Percentiles rank a stretch among this genome's conserved stretches.
These are phyloP conservation scores for Grantiella picta DNA, from an alignment of 2,113 vertebrate species.

Conservation along the genomic window DNA sequence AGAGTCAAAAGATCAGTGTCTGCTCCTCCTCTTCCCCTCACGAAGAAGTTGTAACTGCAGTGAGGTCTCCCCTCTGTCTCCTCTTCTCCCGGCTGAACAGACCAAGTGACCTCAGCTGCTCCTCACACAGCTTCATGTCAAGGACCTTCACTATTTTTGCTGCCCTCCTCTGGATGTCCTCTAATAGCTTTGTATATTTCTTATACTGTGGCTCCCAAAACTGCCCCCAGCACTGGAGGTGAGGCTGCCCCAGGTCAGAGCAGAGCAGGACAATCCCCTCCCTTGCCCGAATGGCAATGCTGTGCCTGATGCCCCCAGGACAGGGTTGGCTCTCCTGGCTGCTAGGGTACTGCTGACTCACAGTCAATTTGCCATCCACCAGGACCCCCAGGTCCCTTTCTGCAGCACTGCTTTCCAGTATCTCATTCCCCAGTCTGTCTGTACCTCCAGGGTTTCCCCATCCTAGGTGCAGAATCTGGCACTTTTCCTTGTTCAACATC, in stretches of 20 bases:
- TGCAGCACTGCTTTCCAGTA: fast-evolving
- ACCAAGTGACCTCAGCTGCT: neutral
- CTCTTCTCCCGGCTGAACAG: neutral
- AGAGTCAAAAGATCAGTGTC: neutral
- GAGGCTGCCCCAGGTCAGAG: neutral
- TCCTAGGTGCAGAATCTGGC: neutral
- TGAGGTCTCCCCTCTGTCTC: neutral
- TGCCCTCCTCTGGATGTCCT: fast-evolving
- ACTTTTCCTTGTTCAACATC: neutral
- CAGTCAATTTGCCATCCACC: fast-evolving
- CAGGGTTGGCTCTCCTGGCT: fast-evolving
- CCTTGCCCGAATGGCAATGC: fast-evolving
- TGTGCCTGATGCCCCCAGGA: neutral
- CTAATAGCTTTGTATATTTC: neutral
- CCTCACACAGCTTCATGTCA: fast-evolving
- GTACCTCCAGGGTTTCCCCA: neutral
- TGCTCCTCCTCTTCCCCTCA: no score
- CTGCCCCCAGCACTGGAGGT: fast-evolving
- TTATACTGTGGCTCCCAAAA: neutral
- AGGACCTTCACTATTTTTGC: fast-evolving
- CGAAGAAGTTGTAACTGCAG: fast-evolving
- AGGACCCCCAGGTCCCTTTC: neutral
- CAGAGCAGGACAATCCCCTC: neutral
- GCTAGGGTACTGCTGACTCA: neutral
- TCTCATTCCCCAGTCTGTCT: neutral